Conservation (phyloP, 2,888 invertebrate genomes). For the Aquatica leii region DNA sequence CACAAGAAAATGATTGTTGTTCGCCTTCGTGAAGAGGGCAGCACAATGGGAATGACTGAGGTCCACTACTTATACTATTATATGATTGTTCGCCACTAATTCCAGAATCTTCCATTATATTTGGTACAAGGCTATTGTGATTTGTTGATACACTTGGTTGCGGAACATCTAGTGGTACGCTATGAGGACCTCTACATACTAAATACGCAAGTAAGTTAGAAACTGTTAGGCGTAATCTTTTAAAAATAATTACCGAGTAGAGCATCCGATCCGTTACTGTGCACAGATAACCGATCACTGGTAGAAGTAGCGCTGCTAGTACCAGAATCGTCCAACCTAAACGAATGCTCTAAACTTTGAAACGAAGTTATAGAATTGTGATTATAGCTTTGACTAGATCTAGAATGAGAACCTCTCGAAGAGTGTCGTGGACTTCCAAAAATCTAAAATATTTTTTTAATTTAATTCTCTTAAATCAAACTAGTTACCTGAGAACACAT, state of each 20-base stretch:
- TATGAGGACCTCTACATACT: slow-evolving; percentile 50
- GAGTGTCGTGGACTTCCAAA: slow-evolving; percentile 54
- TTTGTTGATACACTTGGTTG: slow-evolving; percentile 34
- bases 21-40: slow-evolving; percentile 22
- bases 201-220: neutral
- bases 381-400: slow-evolving; percentile 47
- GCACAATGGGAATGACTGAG: slow-evolving; percentile 40
- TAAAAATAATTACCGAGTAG: slow-evolving; percentile 46
- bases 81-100: slow-evolving; percentile 51
- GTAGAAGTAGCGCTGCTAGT: slow-evolving; percentile 53
- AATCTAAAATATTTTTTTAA: slow-evolving; percentile 43
- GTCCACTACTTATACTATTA: slow-evolving; percentile 52
- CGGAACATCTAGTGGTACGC: slow-evolving; percentile 52
- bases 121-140: slow-evolving; percentile 43
- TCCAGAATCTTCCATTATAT: slow-evolving; percentile 53
- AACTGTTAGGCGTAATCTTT: neutral
- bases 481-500: slow-evolving; percentile 63
- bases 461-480: neutral
- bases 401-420: slow-evolving; percentile 43
- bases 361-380: slow-evolving; percentile 41
- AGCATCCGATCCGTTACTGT: slow-evolving; percentile 56
- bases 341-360: slow-evolving; percentile 52
- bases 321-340: slow-evolving; percentile 54
- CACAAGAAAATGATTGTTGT: slow-evolving; percentile 53
- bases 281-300: slow-evolving; percentile 53